Evolutionary conservation across 2,888 invertebrate genomes (phyloP).

Genomic region (Erannis defoliaria): DNA sequence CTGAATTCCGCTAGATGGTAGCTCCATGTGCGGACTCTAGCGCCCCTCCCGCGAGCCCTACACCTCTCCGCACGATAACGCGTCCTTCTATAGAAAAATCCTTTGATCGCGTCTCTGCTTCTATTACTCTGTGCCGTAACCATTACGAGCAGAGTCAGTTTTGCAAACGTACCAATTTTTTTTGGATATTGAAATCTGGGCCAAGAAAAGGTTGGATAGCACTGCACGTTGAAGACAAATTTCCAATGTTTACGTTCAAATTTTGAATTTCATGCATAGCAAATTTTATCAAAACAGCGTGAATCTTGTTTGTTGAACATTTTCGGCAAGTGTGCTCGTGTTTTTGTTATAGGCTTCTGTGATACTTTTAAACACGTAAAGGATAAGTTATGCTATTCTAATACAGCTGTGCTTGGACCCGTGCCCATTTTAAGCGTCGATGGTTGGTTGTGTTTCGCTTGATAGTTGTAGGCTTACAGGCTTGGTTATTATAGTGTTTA

Average conservation of each 20-base stretch:
- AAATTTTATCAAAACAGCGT: background rate
- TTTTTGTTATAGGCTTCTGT: background rate
- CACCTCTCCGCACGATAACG: too few species aligned
- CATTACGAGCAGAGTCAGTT: background rate
- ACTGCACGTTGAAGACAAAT: background rate
- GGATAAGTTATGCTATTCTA: conserved; percentile 8
- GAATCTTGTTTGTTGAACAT: background rate
- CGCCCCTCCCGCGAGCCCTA: too few species aligned
- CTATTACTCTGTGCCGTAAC: too few species aligned
- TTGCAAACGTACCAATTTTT: background rate
- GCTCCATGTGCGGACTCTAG: too few species aligned
- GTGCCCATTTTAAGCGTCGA: conserved; percentile 5
- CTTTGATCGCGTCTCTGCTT: too few species aligned
- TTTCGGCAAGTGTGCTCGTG: background rate
- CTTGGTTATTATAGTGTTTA: background rate
- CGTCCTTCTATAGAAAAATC: too few species aligned
- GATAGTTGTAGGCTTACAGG: background rate
- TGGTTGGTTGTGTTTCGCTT: conserved; percentile 1
- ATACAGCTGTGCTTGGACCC: conserved; percentile 19
- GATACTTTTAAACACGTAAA: conserved; percentile 4
- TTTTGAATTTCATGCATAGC: background rate
- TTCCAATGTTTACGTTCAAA: background rate
- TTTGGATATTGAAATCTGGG: background rate
- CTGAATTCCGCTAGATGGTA: too few species aligned
- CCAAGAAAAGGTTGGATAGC: background rate